These are phyloP conservation scores for Nautilus pompilius DNA, from an alignment of 1,140 invertebrate genomes.

Conservation along the genomic window DNA sequence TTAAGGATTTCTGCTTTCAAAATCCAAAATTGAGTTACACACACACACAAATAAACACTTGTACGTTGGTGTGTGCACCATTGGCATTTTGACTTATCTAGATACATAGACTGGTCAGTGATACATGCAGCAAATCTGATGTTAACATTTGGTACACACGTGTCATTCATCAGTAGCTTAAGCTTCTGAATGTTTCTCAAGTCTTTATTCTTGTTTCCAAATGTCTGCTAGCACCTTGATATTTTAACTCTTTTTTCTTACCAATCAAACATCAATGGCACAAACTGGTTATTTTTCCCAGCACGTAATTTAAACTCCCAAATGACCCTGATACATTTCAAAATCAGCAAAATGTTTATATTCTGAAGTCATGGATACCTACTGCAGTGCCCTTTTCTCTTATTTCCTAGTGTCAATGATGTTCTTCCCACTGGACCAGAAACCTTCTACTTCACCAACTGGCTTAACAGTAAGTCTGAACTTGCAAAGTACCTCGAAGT, in stretches of 20 bases:
- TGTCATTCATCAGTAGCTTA: no score
- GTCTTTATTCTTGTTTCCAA: no score
- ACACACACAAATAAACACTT: no score
- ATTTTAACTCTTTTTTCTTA: neutral
- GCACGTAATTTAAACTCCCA: neutral
- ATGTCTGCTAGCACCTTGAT: no score
- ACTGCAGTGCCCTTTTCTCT: neutral
- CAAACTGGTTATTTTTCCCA: neutral
- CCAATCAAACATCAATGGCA: neutral
- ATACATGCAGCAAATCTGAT: no score
- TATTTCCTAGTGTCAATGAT: conserved; percentile 30
- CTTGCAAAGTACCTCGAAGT: conserved; percentile 6
- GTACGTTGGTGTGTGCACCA: neutral
- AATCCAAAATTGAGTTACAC: no score
- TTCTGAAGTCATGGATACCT: no score
- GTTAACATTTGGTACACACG: no score
- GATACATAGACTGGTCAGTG: no score
- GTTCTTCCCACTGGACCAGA: conserved; percentile 28
- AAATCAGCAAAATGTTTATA: neutral
- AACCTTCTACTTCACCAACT: conserved; percentile 39
- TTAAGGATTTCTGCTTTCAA: neutral
- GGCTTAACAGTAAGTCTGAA: neutral
- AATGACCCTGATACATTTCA: neutral
- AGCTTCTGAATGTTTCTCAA: no score
- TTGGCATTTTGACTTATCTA: no score